Percentiles rank a stretch among this genome's conserved stretches.
Conservation (phyloP, 2,888 invertebrate species). For the Lasioglossum morio region DNA sequence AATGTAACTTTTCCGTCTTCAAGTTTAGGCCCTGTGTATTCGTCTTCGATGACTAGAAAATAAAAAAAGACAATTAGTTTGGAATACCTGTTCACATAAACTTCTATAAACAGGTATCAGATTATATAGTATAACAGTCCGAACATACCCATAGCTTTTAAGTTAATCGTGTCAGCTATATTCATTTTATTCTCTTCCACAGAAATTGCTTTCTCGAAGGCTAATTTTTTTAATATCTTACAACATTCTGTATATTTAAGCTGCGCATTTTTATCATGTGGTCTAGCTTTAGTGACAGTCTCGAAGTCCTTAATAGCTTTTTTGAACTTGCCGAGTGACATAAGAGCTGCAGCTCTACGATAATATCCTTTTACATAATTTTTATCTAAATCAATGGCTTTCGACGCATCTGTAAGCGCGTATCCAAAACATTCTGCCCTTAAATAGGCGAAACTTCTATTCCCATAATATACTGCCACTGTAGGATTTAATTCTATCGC, state of each 20-base stretch:
- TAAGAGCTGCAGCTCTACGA: constrained; percentile 97
- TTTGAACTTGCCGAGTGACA: constrained; percentile 99
- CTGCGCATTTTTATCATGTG: constrained; percentile 97
- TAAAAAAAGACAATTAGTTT: not conserved
- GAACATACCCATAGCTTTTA: constrained; percentile 94
- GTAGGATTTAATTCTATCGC: constrained; percentile 94
- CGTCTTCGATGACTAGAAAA: constrained; percentile 94
- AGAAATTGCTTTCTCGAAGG: constrained; percentile 98
- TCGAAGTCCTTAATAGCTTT: constrained; percentile 98
- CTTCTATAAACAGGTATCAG: too few species aligned
- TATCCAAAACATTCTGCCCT: constrained; percentile 98
- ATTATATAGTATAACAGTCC: not conserved
- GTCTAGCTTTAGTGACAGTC: constrained; percentile 96
- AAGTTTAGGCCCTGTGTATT: constrained; percentile 96
- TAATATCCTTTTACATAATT: constrained; percentile 98
- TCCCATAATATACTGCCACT: constrained; percentile 95
- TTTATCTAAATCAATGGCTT: constrained; percentile 95
- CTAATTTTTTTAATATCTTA: constrained; percentile 97
- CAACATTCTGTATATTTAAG: constrained; percentile 96
- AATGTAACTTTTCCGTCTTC: constrained; percentile 95
- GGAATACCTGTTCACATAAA: not conserved
- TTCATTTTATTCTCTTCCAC: constrained; percentile 95
- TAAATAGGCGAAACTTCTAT: constrained; percentile 97
- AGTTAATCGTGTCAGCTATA: constrained; percentile 94
- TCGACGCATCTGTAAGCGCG: constrained; percentile 96